Conservation (phyloP, 2,113 vertebrate genomes). For the Channa maculata region DNA sequence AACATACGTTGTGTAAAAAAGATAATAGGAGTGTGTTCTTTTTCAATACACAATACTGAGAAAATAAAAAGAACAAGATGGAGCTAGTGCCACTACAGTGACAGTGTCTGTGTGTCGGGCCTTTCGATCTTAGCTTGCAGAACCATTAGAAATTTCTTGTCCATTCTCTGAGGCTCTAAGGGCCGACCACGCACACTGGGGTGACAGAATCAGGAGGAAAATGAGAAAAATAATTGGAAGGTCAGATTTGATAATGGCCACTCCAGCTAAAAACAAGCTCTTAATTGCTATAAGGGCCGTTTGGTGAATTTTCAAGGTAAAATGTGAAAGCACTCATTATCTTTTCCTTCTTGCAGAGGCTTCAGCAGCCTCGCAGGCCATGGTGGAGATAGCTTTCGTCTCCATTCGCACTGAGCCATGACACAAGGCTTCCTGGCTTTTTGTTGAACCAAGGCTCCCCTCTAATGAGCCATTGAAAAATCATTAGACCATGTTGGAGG, state of each 20-base stretch:
- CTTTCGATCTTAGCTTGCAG: constrained; percentile 50
- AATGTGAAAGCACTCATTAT: constrained; percentile 87
- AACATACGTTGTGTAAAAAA: neutral
- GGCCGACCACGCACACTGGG: constrained; percentile 56
- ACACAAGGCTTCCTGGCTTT: constrained; percentile 46
- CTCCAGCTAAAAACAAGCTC: constrained; percentile 75
- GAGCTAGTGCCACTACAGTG: neutral
- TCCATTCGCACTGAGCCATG: constrained; percentile 45
- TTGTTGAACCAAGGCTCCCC: constrained; percentile 42
- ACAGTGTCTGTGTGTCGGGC: constrained; percentile 8
- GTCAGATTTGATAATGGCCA: constrained; percentile 85
- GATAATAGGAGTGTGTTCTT: neutral
- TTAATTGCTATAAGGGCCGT: constrained; percentile 83
- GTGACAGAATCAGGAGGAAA: constrained; percentile 78
- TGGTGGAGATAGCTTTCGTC: constrained; percentile 50
- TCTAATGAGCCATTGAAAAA: constrained; percentile 80
- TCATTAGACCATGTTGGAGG: constrained; percentile 53
- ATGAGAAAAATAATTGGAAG: constrained; percentile 85
- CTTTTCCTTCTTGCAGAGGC: constrained; percentile 60
- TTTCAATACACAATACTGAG: neutral
- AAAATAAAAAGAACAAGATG: constrained; percentile 32
- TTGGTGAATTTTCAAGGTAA: constrained; percentile 82
- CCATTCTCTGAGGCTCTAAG: constrained; percentile 62
- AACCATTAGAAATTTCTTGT: constrained; percentile 74
- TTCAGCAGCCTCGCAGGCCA: constrained; percentile 49